Conservation (phyloP, 2,113 vertebrate genomes). For the Eptatretus burgeri region DNA sequence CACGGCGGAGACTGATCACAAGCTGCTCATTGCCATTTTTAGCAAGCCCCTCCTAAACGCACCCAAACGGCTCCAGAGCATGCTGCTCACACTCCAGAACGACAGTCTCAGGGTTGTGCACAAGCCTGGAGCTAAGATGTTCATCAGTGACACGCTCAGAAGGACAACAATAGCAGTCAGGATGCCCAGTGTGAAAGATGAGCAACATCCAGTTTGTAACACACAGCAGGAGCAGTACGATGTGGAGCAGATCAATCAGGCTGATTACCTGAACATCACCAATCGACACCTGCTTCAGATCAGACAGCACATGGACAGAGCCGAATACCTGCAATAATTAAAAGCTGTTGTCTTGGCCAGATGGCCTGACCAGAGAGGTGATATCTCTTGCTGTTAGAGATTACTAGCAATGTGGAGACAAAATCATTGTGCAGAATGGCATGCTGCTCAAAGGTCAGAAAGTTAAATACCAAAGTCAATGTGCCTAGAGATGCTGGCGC, state of each 20-base stretch:
- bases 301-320: not conserved
- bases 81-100: slow-evolving; percentile 10
- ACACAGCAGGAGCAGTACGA: not conserved
- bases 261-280: not conserved
- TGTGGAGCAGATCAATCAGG: not conserved
- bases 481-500: not conserved
- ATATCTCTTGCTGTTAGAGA: not conserved
- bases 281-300: not conserved
- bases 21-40: slow-evolving; percentile 8
- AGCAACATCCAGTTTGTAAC: not conserved
- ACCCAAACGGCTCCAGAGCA: slow-evolving; percentile 11
- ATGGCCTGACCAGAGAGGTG: not conserved
- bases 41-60: slow-evolving; percentile 10
- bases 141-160: slow-evolving; percentile 10
- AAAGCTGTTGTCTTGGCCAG: not conserved
- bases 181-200: not conserved
- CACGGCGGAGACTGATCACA: slow-evolving; percentile 6
- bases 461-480: not conserved
- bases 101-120: slow-evolving; percentile 8
- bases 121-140: slow-evolving; percentile 9
- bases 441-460: not conserved
- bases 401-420: not conserved
- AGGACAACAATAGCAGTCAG: not conserved
- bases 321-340: not conserved
- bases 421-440: not conserved